Conservation (phyloP, 1,140 invertebrate species). For the Notospermus geniculatus region DNA sequence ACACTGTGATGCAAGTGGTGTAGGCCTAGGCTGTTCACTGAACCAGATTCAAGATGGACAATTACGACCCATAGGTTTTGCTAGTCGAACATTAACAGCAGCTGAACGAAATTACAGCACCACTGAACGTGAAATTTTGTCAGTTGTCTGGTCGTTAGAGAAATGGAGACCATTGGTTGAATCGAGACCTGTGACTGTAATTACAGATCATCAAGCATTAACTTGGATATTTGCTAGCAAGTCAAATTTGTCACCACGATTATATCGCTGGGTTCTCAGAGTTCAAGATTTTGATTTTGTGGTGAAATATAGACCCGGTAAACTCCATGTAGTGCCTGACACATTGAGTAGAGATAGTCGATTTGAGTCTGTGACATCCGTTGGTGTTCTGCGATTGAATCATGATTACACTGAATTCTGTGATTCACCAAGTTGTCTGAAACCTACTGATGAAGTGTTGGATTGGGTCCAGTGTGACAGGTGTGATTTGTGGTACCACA, state of each 20-base stretch:
- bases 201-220: conserved; percentile 4
- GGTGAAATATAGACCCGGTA: background rate
- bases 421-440: background rate
- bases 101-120: conserved; percentile 5
- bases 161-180: conserved; percentile 7
- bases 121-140: conserved; percentile 1
- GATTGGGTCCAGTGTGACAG: conserved; percentile 4
- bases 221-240: background rate
- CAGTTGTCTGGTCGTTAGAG: background rate
- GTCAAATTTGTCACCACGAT: background rate
- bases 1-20: conserved; percentile 3
- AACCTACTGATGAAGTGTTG: conserved; percentile 1
- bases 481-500: background rate
- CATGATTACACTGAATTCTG: background rate
- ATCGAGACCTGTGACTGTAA: background rate
- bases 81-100: background rate
- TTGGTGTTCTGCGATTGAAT: conserved; percentile 8
- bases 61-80: background rate
- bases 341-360: conserved; percentile 3
- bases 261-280: conserved; percentile 1
- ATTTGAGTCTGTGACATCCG: background rate
- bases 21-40: background rate
- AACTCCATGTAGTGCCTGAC: conserved; percentile 8
- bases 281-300: conserved; percentile 7
- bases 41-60: conserved; percentile 8